Base-by-base conservation (phyloP, 2,888 invertebrate genomes). In the Sisyra nigra region DNA sequence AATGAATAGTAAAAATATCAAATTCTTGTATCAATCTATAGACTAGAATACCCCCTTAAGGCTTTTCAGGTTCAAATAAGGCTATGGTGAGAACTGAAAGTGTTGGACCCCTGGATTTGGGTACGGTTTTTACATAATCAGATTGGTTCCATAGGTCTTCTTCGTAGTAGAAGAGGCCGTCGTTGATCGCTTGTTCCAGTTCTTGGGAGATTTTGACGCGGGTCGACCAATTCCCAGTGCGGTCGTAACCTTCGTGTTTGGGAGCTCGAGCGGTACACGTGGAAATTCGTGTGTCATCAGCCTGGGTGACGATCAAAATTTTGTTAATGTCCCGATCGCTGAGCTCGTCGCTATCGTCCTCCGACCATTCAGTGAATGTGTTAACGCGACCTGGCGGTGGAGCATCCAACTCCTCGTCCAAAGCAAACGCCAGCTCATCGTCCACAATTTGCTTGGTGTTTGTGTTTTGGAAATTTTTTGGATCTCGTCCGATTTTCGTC, bases 151-250 rank as follows among this genome's bases (percentile, higher is more conserved):
- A 88, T 43, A 97, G 64, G 57, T 94, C 93, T 57, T 94, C 91
- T 63, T 98, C 97, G 54, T 97, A 98, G 54, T 89, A 86, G 57
- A 77, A 80, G 14, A 98, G 72, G n/a, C 97, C 97, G 61, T 97
- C 93, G 53, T 94, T 93, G 53, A 98, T 98, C 35, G 88, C 84
- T 66, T 92, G 85, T 53, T 86, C 92, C 53, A 96, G 67, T 57
- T 96, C 93, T 63, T 93, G 88, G 7, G 87, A 84, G 66, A 96
- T 91, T 73, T 94, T 94, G 33, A 89, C 86, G 48, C 96, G 69
- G 1, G 88, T 84, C 47, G 76, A 80, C 76, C 77, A 84, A 56
- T 91, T 93, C 1, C 89, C 92, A 3, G 88, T 88, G 37, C 89
- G 75, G 67, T 96, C 96, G 52, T 86, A 78, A 10, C 85, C 85